These are phyloP conservation scores for Lypha dubia DNA, from an alignment of 2,888 invertebrate genomes.

Conservation along the genomic window DNA sequence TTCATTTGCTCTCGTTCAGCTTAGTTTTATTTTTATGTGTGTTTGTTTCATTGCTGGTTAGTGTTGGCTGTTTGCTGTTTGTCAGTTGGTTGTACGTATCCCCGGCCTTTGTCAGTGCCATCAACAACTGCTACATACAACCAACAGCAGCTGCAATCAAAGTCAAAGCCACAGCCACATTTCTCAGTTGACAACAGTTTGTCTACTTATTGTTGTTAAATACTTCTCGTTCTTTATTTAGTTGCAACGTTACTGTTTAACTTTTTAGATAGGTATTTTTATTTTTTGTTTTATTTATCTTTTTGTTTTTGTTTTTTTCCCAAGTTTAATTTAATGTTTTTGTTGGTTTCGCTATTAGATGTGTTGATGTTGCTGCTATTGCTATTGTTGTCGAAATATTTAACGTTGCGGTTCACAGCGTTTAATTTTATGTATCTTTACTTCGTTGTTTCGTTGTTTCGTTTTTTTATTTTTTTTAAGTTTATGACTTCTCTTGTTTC, in stretches of 20 bases:
- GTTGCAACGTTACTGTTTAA: constrained; percentile 49
- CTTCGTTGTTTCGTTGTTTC: constrained; percentile 36
- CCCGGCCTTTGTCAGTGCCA: constrained; percentile 71
- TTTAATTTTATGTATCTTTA: constrained; percentile 66
- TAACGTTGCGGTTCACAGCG: constrained; percentile 71
- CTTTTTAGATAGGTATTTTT: constrained; percentile 24
- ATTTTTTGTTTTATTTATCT: constrained; percentile 37
- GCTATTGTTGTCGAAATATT: constrained; percentile 66
- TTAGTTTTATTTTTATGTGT: constrained; percentile 52
- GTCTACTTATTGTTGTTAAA: constrained; percentile 63
- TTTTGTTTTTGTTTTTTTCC: constrained; percentile 38
- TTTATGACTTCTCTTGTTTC: constrained; percentile 60
- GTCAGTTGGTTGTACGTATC: constrained; percentile 48
- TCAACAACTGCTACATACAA: constrained; percentile 64
- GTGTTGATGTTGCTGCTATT: constrained; percentile 47
- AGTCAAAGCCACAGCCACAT: constrained; percentile 69
- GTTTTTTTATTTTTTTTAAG: too few relatives aligned
- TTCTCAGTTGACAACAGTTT: constrained; percentile 72
- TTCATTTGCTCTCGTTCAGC: constrained; percentile 24
- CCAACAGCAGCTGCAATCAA: constrained; percentile 65
- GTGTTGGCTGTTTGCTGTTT: constrained; percentile 54
- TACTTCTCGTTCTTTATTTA: not conserved
- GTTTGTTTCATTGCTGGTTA: constrained; percentile 33
- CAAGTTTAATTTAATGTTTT: constrained; percentile 30
- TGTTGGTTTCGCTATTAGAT: constrained; percentile 56